A percentile compares a stretch with the other conserved stretches of the same genome.
phyloP scores from a whole-genome alignment of 2,888 invertebrate species.

The Drosophila atroscutellata region DNA sequence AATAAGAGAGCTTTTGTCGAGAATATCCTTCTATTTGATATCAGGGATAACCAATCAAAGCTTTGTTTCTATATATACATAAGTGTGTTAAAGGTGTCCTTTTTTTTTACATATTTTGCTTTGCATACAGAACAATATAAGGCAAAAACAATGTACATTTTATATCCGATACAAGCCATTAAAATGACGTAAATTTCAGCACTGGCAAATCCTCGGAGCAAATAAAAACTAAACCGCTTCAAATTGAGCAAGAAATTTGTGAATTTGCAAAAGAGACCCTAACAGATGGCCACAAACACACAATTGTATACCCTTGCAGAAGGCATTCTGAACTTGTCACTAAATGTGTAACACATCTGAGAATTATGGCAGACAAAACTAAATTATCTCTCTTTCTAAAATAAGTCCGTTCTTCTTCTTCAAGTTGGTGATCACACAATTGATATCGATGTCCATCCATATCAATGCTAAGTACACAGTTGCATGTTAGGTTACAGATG shows the following conservation, averaged over 20 bases:
- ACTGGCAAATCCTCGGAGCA: constrained; percentile 61
- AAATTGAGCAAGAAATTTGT: constrained; percentile 74
- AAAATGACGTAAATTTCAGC: constrained; percentile 74
- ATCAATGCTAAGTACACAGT: too few relatives aligned
- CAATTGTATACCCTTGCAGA: constrained; percentile 18
- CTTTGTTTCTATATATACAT: background rate
- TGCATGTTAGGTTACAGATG: too few relatives aligned
- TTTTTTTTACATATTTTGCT: background rate
- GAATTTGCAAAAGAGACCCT: constrained; percentile 46
- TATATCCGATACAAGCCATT: constrained; percentile 64
- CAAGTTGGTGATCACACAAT: too few relatives aligned
- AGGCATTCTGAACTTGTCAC: background rate
- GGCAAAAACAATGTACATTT: constrained; percentile 53
- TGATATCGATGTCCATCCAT: too few relatives aligned
- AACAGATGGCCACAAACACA: constrained; percentile 19
- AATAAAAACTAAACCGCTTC: constrained; percentile 70
- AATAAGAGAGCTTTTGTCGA: background rate
- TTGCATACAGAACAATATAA: constrained; percentile 33
- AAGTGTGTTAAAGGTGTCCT: background rate
- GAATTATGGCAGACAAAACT: background rate
- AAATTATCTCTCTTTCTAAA: too few relatives aligned
- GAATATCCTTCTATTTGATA: background rate
- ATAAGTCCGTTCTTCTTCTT: too few relatives aligned
- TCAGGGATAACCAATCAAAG: background rate
- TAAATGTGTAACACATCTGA: background rate